These are phyloP conservation scores for Drosophila varians DNA, from an alignment of 1,140 invertebrate species.

Conservation along the genomic window DNA sequence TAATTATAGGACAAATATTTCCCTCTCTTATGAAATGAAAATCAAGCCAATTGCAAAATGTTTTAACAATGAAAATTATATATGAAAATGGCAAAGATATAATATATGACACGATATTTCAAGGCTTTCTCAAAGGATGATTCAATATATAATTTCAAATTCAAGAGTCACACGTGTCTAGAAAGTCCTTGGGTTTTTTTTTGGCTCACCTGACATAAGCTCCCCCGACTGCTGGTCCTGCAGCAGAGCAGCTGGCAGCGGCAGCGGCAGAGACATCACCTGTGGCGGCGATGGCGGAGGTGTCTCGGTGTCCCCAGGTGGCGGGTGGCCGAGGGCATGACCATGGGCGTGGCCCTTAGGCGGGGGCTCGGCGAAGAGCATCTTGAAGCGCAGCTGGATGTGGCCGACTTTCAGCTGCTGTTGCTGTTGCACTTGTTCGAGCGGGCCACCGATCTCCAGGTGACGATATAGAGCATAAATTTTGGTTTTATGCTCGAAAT, in stretches of 20 bases:
- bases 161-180: not conserved
- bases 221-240: constrained; percentile 60
- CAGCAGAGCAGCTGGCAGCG: constrained; percentile 45
- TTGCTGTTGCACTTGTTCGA: constrained; percentile 80
- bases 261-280: constrained; percentile 31
- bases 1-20: constrained; percentile 13
- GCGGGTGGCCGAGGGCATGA: constrained; percentile 27
- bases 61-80: not conserved
- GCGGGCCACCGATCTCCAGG: constrained; percentile 73
- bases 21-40: constrained; percentile 1
- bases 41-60: not conserved
- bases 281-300: constrained; percentile 21
- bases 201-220: constrained; percentile 60
- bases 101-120: not conserved
- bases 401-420: constrained; percentile 73
- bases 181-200: not conserved
- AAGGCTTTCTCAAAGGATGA: too few species aligned
- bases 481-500: constrained; percentile 79
- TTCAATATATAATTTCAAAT: too few species aligned
- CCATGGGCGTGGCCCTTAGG: constrained; percentile 25
- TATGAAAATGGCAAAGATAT: too few species aligned
- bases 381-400: constrained; percentile 65
- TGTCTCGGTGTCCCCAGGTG: not conserved
- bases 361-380: constrained; percentile 69
- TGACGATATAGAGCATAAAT: constrained; percentile 82